Evolutionary conservation across 2,888 invertebrate genomes (phyloP), one percentile per base, ranked within the genome.

Genomic region (Drosophila austrosaltans): DNA sequence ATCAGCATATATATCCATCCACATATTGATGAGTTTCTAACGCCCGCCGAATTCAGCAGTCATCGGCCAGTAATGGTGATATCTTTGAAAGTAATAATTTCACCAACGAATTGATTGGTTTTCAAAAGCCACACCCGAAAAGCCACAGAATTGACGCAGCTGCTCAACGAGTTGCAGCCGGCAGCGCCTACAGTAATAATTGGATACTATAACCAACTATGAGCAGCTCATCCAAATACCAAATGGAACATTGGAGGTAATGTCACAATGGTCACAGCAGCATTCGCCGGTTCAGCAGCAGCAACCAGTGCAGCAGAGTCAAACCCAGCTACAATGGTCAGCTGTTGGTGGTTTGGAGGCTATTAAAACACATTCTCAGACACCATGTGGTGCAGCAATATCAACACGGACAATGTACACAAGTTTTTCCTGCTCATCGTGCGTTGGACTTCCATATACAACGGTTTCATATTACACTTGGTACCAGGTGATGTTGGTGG

Each of bases 321-420:
- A 39, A 6, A 32, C 58, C 36, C 69, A 73, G 2, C 58, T 63
- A 8, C 85, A 86, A 59, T 86, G 85, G 85, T 89, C 89, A 2
- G 66, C 81, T 22, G 81, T 78, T 39, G 82, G 81, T 44, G 85
- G 87, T 2, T 54, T 90, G 68, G 81, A 16, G 16, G 16, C 16
- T 0, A 16, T 87, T n/a, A 75, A 82, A 42, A 65, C 91, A 91
- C 70, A 90, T 91, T 3, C 71, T 84, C 4, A 84, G 76, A 65
- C 70, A 75, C 22, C 91, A 91, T 63, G 82, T 90, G 48, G 76
- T 84, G 7, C 87, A 88, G 63, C 88, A 89, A 58, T 91, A 87
- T 60, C 88, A 90, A 28, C 91, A 91, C 48, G 91, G 91, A 7
- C 91, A 91, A 61, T 91, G 91, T 71, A 79, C 90, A 1, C 83